phyloP scores from a whole-genome alignment of 2,888 invertebrate species.

The Leucozona laternaria region DNA sequence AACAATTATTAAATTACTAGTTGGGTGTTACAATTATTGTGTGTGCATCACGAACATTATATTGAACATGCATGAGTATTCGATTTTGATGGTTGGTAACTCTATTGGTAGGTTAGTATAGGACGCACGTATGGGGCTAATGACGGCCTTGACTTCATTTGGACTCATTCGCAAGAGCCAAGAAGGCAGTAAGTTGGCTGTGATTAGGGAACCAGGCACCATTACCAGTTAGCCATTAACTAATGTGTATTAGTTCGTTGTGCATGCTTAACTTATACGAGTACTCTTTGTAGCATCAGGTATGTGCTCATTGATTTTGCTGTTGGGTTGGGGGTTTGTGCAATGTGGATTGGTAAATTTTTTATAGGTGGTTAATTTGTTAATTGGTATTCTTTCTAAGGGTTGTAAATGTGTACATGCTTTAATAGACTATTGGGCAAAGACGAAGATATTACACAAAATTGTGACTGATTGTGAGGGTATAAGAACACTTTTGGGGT shows the following conservation, averaged over 20 bases:
- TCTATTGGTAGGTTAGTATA: background rate
- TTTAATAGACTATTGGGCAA: conserved; percentile 17
- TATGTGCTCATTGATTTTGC: conserved; percentile 48
- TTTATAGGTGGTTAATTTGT: conserved; percentile 19
- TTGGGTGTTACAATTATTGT: conserved; percentile 72
- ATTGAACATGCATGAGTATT: conserved; percentile 5
- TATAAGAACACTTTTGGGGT: background rate
- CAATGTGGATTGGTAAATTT: conserved; percentile 27
- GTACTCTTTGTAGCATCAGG: background rate
- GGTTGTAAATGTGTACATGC: conserved; percentile 49
- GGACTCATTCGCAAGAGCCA: conserved; percentile 73
- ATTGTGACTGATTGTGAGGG: background rate
- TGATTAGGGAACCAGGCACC: conserved; percentile 70
- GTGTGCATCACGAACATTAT: conserved; percentile 26
- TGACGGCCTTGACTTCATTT: conserved; percentile 74
- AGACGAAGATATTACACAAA: background rate
- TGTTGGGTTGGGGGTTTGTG: conserved; percentile 31
- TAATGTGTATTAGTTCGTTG: conserved; percentile 31
- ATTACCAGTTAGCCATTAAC: conserved; percentile 53
- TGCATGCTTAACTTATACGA: conserved; percentile 46
- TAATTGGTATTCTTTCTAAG: conserved; percentile 44
- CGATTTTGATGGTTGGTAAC: background rate
- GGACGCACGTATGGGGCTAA: conserved; percentile 74
- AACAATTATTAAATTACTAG: conserved; percentile 63
- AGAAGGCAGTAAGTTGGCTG: conserved; percentile 66